Percentiles rank a stretch among this genome's conserved stretches.
Evolutionary conservation across 2,113 vertebrate species (phyloP).

Genomic region (Pogonocichla stellata): DNA sequence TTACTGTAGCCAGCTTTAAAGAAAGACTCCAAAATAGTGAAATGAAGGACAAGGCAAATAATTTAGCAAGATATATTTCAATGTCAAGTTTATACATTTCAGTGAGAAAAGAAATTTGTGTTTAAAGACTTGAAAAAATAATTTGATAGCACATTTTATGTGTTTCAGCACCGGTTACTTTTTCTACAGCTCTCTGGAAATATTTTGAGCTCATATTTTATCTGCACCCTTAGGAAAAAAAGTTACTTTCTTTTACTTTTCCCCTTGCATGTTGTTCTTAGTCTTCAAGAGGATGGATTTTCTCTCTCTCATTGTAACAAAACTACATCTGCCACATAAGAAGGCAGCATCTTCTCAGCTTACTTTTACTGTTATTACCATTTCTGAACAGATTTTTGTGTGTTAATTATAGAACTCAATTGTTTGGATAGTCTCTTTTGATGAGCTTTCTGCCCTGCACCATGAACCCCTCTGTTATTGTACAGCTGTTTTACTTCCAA

Average conservation of each 20-base stretch:
- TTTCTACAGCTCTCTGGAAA: not conserved
- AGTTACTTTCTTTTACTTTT: slow-evolving; percentile 11
- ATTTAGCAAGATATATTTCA: not conserved
- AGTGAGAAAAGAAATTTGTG: not conserved
- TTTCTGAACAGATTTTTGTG: slow-evolving; percentile 70
- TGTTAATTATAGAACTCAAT: slow-evolving; percentile 81
- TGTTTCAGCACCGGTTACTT: not conserved
- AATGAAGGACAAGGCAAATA: not conserved
- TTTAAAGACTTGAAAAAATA: not conserved
- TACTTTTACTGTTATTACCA: slow-evolving; percentile 63
- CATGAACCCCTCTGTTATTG: slow-evolving; percentile 37
- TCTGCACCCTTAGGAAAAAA: slow-evolving; percentile 16
- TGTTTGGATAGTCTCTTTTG: slow-evolving; percentile 71
- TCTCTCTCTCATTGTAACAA: not conserved
- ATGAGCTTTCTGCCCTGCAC: slow-evolving; percentile 58
- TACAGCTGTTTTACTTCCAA: slow-evolving; percentile 60
- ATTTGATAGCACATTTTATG: not conserved
- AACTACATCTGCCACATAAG: slow-evolving; percentile 59
- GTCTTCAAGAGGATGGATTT: slow-evolving; percentile 42
- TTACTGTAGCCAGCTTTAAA: not conserved
- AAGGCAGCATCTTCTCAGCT: slow-evolving; percentile 31
- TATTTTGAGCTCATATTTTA: slow-evolving; percentile 31
- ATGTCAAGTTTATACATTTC: not conserved
- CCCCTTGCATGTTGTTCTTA: not conserved
- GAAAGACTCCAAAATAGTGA: not conserved